These are phyloP conservation scores for Cheilosia vernalis DNA, from an alignment of 2,888 invertebrate species.

Conservation along the genomic window DNA sequence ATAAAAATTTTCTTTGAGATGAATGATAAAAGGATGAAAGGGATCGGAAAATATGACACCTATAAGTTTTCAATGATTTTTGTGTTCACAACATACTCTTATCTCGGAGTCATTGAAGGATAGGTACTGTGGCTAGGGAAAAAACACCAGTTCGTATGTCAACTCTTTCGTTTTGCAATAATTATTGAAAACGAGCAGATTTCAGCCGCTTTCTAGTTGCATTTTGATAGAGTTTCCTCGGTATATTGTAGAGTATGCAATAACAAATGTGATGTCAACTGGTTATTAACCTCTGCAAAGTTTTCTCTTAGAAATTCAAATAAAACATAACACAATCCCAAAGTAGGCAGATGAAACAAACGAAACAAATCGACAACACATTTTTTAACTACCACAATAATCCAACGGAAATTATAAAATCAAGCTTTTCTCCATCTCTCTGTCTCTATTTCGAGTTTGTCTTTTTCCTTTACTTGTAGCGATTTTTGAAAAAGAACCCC, in stretches of 20 bases:
- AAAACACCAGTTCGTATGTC: conserved; percentile 15
- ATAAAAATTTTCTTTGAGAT: conserved; percentile 45
- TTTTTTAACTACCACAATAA: conserved; percentile 51
- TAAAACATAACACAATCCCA: neutral
- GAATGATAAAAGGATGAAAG: conserved; percentile 49
- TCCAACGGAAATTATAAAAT: conserved; percentile 45
- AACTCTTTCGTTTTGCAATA: conserved; percentile 33
- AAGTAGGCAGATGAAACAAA: conserved; percentile 1
- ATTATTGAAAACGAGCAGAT: no score
- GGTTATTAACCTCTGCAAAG: no score
- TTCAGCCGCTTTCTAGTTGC: no score
- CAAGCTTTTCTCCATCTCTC: neutral
- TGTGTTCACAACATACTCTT: conserved; percentile 6
- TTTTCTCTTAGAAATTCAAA: no score
- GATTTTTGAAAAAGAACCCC: neutral
- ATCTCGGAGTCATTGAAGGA: conserved; percentile 23
- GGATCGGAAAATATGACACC: conserved; percentile 10
- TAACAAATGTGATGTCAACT: no score
- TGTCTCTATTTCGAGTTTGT: no score
- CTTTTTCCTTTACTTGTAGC: no score
- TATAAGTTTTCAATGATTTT: conserved; percentile 43
- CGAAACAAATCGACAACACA: conserved; percentile 29
- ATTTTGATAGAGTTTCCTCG: no score
- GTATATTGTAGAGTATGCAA: no score
- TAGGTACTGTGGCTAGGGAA: neutral